phyloP scores from a whole-genome alignment of 1,140 invertebrate species.

The Sogatella furcifera region DNA sequence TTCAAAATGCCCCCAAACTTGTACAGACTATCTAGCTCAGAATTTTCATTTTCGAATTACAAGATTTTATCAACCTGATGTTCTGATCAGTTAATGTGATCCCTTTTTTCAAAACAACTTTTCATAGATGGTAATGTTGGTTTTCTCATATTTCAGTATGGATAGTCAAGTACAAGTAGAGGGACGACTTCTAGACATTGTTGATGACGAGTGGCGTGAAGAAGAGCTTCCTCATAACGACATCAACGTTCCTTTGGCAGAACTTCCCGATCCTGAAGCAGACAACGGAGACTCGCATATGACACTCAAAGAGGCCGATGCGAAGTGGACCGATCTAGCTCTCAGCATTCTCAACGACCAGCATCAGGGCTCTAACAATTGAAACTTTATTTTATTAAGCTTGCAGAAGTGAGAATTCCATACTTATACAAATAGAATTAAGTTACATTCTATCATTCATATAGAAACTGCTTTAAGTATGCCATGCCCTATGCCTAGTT shows the following conservation, averaged over 20 bases:
- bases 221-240: constrained; percentile 83
- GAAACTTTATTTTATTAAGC: constrained; percentile 33
- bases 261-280: constrained; percentile 87
- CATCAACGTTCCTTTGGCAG: constrained; percentile 73
- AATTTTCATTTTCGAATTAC: no score
- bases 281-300: constrained; percentile 84
- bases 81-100: no score
- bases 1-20: no score
- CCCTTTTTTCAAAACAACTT: no score
- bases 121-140: no score
- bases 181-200: constrained; percentile 73
- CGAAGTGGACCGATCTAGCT: constrained; percentile 77
- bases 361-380: constrained; percentile 27
- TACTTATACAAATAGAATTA: not conserved
- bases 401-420: constrained; percentile 1
- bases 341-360: constrained; percentile 45
- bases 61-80: no score
- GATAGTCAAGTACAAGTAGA: constrained; percentile 38
- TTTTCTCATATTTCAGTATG: constrained; percentile 13
- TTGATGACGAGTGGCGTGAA: constrained; percentile 80
- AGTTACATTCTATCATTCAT: no score
- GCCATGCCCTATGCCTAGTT: no score
- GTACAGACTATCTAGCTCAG: no score
- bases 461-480: no score
- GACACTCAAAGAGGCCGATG: constrained; percentile 81